Evolutionary conservation across 2,888 invertebrate genomes (phyloP), one percentile per base, ranked within the genome.

Genomic region (Oligia strigilis): DNA sequence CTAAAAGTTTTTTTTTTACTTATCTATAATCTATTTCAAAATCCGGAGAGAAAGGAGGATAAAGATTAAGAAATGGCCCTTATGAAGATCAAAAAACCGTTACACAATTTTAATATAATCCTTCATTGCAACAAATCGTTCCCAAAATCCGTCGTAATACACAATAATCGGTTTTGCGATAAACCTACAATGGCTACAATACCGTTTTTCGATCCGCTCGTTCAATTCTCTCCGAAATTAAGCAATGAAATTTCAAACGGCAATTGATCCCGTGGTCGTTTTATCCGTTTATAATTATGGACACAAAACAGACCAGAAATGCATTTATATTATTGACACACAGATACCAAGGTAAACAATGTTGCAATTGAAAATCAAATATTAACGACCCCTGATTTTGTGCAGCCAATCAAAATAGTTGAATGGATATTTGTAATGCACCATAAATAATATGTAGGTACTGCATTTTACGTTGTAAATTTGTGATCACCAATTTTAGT

Each of bases 291-390:
- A 65, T 43, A 58, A 67, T 65, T 65, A 62, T 40, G 46, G 60
- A 36, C 64, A 17, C 66, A 64, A 75, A 88, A 70, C 49, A 36
- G 43, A 71, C 36, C 65, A 83, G 77, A 78, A 73, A 78, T 77
- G 74, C 79, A 82, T 84, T 80, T 84, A 84, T 85, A 71, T 78
- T 85, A 85, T 85, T 84, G 85, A 84, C 86, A 87, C 75, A 87
- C 77, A 78, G 84, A 89, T 87, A 88, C 83, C 78, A 83, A 87
- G 13, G 65, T 73, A 64, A 89, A 91, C 88, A 92, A 85, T 85
- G 86, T 81, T 87, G 80, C 88, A 90, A 91, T 89, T 91, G 90
- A 91, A 92, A 90, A 92, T 92, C 90, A 91, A 92, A 92, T 91
- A 91, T 92, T 92, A 89, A 92, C 87, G 83, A 84, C 87, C 81